Evolutionary conservation across 2,113 vertebrate species (phyloP), one percentile per base, ranked within the genome.

Genomic region (Nothocercus nigrocapillus): DNA sequence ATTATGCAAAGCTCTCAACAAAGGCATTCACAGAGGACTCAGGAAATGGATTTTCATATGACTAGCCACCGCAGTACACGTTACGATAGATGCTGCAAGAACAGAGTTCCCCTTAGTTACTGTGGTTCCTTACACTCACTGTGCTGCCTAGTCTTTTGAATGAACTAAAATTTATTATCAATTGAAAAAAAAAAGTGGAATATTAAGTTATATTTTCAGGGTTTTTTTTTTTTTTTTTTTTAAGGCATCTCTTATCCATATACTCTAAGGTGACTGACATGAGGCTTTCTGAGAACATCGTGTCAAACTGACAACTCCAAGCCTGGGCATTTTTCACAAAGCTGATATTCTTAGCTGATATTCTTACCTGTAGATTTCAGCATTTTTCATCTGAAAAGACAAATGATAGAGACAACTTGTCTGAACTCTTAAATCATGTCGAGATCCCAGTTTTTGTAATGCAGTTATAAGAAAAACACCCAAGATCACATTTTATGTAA

Each of bases 11-110:
- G 82, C 63, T 85, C 47, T 42, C 73, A 93, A 94, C 84, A 94
- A 86, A 88, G 51, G 78, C 83, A 38, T 76, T 85, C 77, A 88
- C 80, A 90, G 56, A 82, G 79, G 90, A 34, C 38, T 88, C 85
- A 54, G 88, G 88, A 95, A 96, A 68, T 63, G 49, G n/a, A 84
- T 94, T 95, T 96, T 95, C 80, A 22, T 77, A 67, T 51, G 72
- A 93, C 74, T 64, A 58, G 54, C 56, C 78, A 70, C 42, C 51
- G 34, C 54, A 44, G 34, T 42, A 24, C 0, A 0, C 4, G 11
- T 56, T 75, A 64, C 0, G 1, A 61, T 47, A 81, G 88, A 79
- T 19, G 69, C 59, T 77, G 76, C 58, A 82, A 74, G 81, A 80
- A 59, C 38, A 21, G 44, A 72, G 42, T 5, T 76, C 69, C 77